phyloP scores from a whole-genome alignment of 2,797 vertebrate species.

The Alfaro cultratus region DNA sequence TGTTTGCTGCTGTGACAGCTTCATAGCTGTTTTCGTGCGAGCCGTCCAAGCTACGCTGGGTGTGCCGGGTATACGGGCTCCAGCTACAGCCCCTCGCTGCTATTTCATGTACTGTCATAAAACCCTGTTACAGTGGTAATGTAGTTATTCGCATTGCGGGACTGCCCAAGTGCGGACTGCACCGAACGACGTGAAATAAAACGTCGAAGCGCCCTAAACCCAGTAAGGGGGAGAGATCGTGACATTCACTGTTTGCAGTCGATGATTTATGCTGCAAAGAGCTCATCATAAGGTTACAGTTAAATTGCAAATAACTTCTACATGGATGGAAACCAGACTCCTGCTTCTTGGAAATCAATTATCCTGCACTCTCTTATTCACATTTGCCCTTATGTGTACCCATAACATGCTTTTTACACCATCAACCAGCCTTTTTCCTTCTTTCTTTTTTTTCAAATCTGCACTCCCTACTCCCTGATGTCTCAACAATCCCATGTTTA shows the following conservation, averaged over 20 bases:
- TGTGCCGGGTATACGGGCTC: slow-evolving; percentile 46
- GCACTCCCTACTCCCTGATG: slow-evolving; percentile 22
- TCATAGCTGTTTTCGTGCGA: slow-evolving; percentile 45
- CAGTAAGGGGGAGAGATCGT: slow-evolving; percentile 27
- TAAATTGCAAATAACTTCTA: slow-evolving; percentile 54
- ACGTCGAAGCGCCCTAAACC: slow-evolving; percentile 11
- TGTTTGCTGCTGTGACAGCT: slow-evolving; percentile 57
- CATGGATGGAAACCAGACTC: slow-evolving; percentile 67
- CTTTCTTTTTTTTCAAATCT: slow-evolving; percentile 5
- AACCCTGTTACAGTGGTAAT: slow-evolving; percentile 17
- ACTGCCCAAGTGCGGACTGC: slow-evolving; percentile 22
- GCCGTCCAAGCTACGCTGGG: slow-evolving; percentile 38
- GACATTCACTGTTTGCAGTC: slow-evolving; percentile 25
- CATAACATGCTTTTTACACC: slow-evolving; percentile 34
- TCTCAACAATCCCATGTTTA: slow-evolving; percentile 37
- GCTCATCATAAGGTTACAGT: slow-evolving; percentile 50
- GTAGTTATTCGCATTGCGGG: slow-evolving; percentile 21
- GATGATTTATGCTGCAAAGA: slow-evolving; percentile 33
- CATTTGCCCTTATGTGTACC: slow-evolving; percentile 11
- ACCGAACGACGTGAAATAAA: slow-evolving; percentile 41
- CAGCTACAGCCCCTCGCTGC: slow-evolving; percentile 33
- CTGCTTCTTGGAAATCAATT: slow-evolving; percentile 63
- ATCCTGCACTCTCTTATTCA: slow-evolving; percentile 24
- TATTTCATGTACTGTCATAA: slow-evolving; percentile 14
- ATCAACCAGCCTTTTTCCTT: slow-evolving; percentile 26